phyloP scores from a whole-genome alignment of 2,113 vertebrate species.

The Delphinus delphis region DNA sequence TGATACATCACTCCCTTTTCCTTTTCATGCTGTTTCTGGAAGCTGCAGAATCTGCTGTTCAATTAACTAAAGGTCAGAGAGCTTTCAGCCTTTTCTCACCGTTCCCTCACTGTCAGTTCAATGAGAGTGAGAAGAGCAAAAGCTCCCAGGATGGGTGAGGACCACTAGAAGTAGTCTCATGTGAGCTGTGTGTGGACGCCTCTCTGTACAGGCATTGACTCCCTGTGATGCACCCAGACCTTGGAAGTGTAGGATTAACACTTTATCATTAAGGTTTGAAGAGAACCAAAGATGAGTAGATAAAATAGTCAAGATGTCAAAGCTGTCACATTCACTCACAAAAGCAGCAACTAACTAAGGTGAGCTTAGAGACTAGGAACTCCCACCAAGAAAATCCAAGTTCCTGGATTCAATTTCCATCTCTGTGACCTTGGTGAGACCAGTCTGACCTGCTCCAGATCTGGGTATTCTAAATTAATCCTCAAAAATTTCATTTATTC shows the following conservation, averaged over 20 bases:
- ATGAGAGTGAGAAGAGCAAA: not conserved
- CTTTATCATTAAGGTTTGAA: not conserved
- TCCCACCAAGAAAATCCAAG: not conserved
- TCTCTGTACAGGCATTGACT: not conserved
- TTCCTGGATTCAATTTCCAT: not conserved
- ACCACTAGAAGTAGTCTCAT: not conserved
- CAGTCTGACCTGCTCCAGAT: not conserved
- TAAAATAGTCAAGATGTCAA: not conserved
- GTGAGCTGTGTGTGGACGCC: not conserved
- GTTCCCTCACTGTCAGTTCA: not conserved
- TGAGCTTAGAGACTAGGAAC: not conserved
- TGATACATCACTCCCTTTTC: constrained; percentile 20
- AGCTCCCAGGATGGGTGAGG: not conserved
- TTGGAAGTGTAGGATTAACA: not conserved
- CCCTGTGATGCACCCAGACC: not conserved
- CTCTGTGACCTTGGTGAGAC: not conserved
- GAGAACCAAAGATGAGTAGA: not conserved
- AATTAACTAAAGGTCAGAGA: constrained; percentile 60
- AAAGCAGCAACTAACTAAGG: not conserved
- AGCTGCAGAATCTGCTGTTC: constrained; percentile 37
- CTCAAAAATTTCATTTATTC: not conserved
- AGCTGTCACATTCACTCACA: not conserved
- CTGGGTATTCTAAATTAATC: not conserved
- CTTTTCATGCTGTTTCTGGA: constrained; percentile 10
- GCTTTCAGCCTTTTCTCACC: constrained; percentile 1